These are phyloP conservation scores for Erpornis zantholeuca DNA, from an alignment of 2,113 vertebrate genomes.

Conservation along the genomic window DNA sequence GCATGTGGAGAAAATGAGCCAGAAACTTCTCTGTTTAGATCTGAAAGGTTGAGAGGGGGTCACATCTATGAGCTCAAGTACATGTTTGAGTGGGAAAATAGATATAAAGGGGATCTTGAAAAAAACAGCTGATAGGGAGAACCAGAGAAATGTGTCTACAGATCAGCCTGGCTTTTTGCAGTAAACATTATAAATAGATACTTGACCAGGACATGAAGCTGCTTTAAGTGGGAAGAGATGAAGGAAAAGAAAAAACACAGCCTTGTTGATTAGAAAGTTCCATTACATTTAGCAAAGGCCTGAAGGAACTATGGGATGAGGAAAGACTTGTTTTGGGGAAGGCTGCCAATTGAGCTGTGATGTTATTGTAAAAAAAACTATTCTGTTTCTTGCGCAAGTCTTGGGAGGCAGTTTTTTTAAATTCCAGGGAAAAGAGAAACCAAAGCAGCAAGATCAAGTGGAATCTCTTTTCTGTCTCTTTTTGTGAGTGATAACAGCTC, in stretches of 20 bases:
- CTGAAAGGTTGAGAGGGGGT: background rate
- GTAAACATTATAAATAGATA: background rate
- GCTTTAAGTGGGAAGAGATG: background rate
- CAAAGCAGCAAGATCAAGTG: background rate
- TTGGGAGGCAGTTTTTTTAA: background rate
- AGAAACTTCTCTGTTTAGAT: background rate
- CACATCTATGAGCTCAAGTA: background rate
- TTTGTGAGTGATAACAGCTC: background rate
- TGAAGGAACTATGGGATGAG: conserved; percentile 2
- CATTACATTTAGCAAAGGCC: background rate
- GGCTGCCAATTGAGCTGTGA: background rate
- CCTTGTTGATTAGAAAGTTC: background rate
- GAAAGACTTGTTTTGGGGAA: conserved; percentile 12
- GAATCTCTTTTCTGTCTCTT: background rate
- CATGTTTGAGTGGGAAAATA: background rate
- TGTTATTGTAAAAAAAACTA: background rate
- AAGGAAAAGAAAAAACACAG: background rate
- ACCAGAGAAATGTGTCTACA: background rate
- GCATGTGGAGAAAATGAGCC: background rate
- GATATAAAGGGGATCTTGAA: background rate
- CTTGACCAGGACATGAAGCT: background rate
- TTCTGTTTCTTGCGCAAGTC: background rate
- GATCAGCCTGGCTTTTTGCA: background rate
- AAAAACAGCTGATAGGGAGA: background rate
- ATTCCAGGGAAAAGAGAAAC: conserved; percentile 16